Base-by-base conservation (phyloP, 2,888 invertebrate species). In the Lissonota sp. region DNA sequence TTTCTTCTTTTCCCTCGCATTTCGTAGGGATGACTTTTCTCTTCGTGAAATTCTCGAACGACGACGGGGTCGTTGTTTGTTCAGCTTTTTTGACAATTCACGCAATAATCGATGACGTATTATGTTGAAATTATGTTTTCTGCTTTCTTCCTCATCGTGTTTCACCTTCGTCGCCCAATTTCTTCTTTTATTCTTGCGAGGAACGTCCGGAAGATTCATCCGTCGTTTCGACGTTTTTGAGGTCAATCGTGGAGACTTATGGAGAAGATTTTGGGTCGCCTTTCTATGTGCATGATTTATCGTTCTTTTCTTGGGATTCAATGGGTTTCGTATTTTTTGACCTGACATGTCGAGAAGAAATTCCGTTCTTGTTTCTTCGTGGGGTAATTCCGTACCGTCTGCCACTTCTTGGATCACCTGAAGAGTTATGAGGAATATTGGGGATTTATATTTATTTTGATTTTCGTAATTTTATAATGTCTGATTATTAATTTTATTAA, bases 131-230 rank as follows among this genome's bases (percentile, higher is more conserved):
- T 49, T 79, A 26, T 71, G 67, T 10, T 63, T 8, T 12, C 40
- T 44, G 42, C 69, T 72, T 42, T 62, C 70, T 26, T 26, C 58
- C 1, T 75, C 77, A 0, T 77, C 74, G 37, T 77, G 69, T 69
- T 82, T 83, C 16, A 84, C 78, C 44, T 86, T 86, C 5, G 75
- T 72, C 10, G 77, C 55, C 87, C 87, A 87, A 63, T 83, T 80
- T 12, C 46, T 84, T 42, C 87, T 71, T 16, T 77, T 62, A 6
- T 80, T 85, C 42, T 84, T 86, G 5, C 62, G 63, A 8, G 80
- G 69, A 10, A 70, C 58, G 14, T 83, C 64, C 5, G 77, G 75
- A 26, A 87, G 74, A 67, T 86, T 86, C 86, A 87, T 87, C 60
- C 78, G 82, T 12, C 83, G 71, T 39, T 82, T 64, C 4, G 78